Base-by-base conservation (phyloP, 2,113 vertebrate species). In the Mohoua ochrocephala region DNA sequence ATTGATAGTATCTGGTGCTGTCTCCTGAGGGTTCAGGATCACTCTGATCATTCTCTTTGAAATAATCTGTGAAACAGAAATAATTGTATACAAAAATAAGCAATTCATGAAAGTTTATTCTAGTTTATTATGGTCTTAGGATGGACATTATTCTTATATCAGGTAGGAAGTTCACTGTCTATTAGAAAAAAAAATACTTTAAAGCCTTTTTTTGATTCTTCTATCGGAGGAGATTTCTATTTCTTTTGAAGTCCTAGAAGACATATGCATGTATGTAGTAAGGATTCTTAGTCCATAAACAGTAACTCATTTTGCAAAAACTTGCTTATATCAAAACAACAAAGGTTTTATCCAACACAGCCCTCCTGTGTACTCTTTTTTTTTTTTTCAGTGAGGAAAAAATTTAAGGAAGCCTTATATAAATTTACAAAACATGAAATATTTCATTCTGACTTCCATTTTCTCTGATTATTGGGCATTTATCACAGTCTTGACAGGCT, bases 1-100 rank as follows among this genome's bases (percentile, higher is more conserved):
- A 98, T 74, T 97, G 97, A 73, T 98, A 98, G 94, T 98, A 98
- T 65, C 88, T 96, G 90, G 90, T 93, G 45, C 91, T 96, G 64
- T 98, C 98, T 47, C 77, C 65, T 50, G 97, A 97, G 19, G 97
- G 97, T 80, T 98, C 97, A 73, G 97, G 97, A 84, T 97, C 97
- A 93, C 97, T 95, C 53, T 94, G 93, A 65, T 97, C 97, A 63
- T 97, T 97, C 63, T 93, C 98, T 97, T 98, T 97, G 78, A 97
- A 96, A 95, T 95, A 98, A 84, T 97, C 98, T 98, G 93, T 79
- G 74, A 95, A 91, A 97, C 2, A 95, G 67, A 98, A 93, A 90
- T 89, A 80, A 95, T 97, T 95, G 78, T 77, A 45, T 74, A 93
- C 49, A 96, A 85, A 78, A 93, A 68, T 70, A 75, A 42, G 33